A percentile compares a stretch with the other conserved stretches of the same genome.
Evolutionary conservation across 2,113 vertebrate genomes (phyloP).

Genomic region (Neomonachus schauinslandi): DNA sequence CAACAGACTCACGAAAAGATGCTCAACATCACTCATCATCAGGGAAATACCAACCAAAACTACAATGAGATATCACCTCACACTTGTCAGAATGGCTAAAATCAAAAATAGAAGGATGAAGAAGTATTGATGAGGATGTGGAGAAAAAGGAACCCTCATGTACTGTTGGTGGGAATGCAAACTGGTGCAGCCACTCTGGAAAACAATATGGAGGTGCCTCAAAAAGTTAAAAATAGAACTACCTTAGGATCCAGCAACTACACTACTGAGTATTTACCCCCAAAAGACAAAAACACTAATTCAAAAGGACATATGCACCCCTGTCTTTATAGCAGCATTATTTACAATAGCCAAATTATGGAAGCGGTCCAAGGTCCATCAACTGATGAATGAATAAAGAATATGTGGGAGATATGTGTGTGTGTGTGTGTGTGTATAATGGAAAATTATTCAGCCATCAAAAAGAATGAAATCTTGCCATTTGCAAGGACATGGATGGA

Average conservation of each 20-base stretch:
- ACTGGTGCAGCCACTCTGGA: not conserved
- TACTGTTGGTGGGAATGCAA: not conserved
- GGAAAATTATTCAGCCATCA: not conserved
- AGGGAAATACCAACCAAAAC: not conserved
- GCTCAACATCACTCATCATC: not conserved
- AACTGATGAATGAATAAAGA: not conserved
- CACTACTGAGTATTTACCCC: not conserved
- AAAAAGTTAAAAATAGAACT: not conserved
- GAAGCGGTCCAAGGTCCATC: not conserved
- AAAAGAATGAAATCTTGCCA: not conserved
- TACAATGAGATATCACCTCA: not conserved
- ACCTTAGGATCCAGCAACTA: not conserved
- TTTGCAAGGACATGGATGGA: not conserved
- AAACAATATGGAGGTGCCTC: not conserved
- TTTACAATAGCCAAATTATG: not conserved
- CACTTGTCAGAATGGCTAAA: not conserved
- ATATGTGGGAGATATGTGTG: not conserved
- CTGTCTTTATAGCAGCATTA: not conserved
- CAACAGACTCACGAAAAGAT: not conserved
- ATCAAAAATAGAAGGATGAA: not conserved
- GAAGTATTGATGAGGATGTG: not conserved
- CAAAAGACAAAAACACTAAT: not conserved
- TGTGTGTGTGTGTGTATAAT: not conserved
- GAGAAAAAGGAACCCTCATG: not conserved
- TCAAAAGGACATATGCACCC: not conserved